A percentile compares a stretch with the other conserved stretches of the same genome.
Conservation (phyloP, 2,888 invertebrate species). For the Apamea epomidion region DNA sequence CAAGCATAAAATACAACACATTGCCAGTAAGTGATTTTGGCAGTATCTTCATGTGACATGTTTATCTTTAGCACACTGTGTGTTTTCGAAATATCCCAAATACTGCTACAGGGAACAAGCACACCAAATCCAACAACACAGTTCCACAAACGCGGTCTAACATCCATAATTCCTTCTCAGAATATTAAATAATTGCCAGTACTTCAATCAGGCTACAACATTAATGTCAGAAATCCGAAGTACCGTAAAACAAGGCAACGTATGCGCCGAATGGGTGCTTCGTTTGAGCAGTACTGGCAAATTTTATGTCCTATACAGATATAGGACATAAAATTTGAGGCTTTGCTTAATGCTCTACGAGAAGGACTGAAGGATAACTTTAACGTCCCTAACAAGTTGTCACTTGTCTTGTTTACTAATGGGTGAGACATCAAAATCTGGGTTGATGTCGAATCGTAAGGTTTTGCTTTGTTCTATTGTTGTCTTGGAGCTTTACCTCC, state of each 20-base stretch:
- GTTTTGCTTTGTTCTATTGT: conserved; percentile 35
- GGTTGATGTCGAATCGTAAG: conserved; percentile 50
- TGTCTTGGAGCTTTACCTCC: neutral
- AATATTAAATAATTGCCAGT: conserved; percentile 54
- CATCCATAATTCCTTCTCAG: conserved; percentile 26
- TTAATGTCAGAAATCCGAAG: conserved; percentile 54
- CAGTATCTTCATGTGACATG: too few relatives aligned
- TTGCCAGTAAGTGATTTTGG: too few relatives aligned
- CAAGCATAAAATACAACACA: neutral
- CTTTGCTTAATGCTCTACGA: conserved; percentile 56
- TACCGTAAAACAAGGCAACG: conserved; percentile 61
- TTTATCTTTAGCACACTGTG: neutral
- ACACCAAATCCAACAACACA: neutral
- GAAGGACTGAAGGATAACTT: conserved; percentile 55
- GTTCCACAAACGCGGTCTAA: neutral
- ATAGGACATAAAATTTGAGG: conserved; percentile 65
- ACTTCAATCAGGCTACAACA: conserved; percentile 55
- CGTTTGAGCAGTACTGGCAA: conserved; percentile 57
- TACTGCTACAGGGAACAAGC: neutral
- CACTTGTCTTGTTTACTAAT: conserved; percentile 55
- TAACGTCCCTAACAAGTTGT: conserved; percentile 56
- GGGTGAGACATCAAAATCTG: conserved; percentile 52
- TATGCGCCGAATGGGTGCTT: conserved; percentile 65
- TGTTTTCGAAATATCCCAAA: neutral
- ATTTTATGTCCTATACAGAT: too few relatives aligned